Evolutionary conservation across 2,888 invertebrate genomes (phyloP).

Genomic region (Nineta flava): DNA sequence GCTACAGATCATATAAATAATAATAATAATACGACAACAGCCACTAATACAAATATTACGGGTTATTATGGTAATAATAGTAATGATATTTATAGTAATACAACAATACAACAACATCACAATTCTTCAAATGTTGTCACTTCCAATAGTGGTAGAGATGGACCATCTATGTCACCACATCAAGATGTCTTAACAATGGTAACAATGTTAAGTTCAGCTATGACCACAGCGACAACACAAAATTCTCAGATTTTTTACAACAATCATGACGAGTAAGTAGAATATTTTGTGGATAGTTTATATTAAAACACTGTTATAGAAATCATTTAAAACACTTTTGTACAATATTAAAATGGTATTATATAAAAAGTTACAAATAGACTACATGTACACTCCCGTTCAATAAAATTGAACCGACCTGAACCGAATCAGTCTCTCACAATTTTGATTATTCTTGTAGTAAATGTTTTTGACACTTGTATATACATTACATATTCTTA

Average conservation of each 20-base stretch:
- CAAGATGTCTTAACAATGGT: not conserved
- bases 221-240: not conserved
- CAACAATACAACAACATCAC: not conserved
- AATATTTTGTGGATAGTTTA: not conserved
- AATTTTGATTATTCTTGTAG: no score
- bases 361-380: no score
- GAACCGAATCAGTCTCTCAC: no score
- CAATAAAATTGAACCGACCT: no score
- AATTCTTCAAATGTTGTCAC: not conserved
- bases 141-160: not conserved
- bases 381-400: no score
- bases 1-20: not conserved
- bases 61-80: not conserved
- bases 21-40: not conserved
- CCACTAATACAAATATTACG: not conserved
- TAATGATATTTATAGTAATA: not conserved
- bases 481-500: no score
- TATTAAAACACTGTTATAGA: no score
- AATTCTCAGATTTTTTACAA: not conserved
- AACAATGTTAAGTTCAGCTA: not conserved
- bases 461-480: no score
- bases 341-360: no score
- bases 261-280: slow-evolving; percentile 1
- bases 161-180: not conserved
- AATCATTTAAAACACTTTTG: no score